A percentile compares a stretch with the other conserved stretches of the same genome.
phyloP scores from a whole-genome alignment of 2,113 vertebrate species.

The Poecilia latipinna region DNA sequence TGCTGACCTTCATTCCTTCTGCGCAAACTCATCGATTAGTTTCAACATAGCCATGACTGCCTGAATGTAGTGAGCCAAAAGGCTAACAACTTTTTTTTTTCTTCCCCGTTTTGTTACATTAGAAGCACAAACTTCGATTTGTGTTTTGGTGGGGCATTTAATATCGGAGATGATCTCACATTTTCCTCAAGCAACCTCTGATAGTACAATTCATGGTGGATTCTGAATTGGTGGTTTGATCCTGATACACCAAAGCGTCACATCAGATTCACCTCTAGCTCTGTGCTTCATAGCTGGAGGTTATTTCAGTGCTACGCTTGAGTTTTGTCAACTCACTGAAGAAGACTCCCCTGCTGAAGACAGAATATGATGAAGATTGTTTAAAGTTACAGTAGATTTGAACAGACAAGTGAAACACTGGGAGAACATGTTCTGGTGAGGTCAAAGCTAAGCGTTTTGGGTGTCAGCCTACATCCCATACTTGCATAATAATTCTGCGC shows the following conservation, averaged over 20 bases:
- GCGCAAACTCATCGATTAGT: slow-evolving; percentile 63
- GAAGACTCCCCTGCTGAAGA: too few relatives aligned
- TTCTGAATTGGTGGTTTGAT: not conserved
- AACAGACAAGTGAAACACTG: too few relatives aligned
- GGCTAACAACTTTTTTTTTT: not conserved
- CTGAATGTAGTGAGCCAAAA: slow-evolving; percentile 17
- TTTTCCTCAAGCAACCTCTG: not conserved
- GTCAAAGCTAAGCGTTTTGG: not conserved
- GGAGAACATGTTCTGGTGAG: not conserved
- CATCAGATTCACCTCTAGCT: too few relatives aligned
- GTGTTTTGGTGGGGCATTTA: not conserved
- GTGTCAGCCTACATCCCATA: not conserved
- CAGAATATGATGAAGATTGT: too few relatives aligned
- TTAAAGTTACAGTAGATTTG: too few relatives aligned
- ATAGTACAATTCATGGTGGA: not conserved
- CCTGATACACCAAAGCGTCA: not conserved
- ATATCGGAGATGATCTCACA: not conserved
- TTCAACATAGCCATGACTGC: slow-evolving; percentile 3
- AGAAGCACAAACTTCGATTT: not conserved
- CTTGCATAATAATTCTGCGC: not conserved
- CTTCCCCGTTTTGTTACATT: not conserved
- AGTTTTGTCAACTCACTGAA: too few relatives aligned
- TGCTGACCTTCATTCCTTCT: slow-evolving; percentile 47
- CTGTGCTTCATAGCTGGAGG: too few relatives aligned
- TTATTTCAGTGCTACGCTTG: too few relatives aligned